Evolutionary conservation across 2,113 vertebrate species (phyloP).

Genomic region (Tichodroma muraria): DNA sequence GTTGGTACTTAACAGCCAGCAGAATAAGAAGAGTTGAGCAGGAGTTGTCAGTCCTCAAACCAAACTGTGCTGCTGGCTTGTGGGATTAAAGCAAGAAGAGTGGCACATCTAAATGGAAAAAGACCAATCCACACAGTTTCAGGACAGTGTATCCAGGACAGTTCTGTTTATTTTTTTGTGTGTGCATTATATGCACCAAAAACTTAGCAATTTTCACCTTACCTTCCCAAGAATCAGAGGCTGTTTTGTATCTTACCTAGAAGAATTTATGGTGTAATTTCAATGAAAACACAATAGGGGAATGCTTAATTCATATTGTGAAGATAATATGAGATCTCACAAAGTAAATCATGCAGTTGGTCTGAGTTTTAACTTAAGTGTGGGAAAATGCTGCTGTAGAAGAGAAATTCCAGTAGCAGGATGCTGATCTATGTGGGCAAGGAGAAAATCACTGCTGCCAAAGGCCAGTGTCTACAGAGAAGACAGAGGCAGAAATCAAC

Average conservation of each 20-base stretch:
- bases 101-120: not conserved
- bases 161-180: not conserved
- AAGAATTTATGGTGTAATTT: not conserved
- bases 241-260: not conserved
- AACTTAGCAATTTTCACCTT: not conserved
- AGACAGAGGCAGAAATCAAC: not conserved
- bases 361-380: not conserved
- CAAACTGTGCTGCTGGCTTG: accelerated
- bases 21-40: not conserved
- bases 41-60: not conserved
- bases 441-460: not conserved
- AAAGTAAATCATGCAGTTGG: not conserved
- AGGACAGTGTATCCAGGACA: not conserved
- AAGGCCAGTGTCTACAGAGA: not conserved
- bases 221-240: not conserved
- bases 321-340: not conserved
- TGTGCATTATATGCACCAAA: not conserved
- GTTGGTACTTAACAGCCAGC: not conserved
- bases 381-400: not conserved
- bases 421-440: not conserved
- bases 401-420: not conserved
- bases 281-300: not conserved
- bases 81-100: not conserved
- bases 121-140: not conserved
- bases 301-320: not conserved